Conservation (phyloP, 2,888 invertebrate genomes). For the Punctoribates punctum region DNA sequence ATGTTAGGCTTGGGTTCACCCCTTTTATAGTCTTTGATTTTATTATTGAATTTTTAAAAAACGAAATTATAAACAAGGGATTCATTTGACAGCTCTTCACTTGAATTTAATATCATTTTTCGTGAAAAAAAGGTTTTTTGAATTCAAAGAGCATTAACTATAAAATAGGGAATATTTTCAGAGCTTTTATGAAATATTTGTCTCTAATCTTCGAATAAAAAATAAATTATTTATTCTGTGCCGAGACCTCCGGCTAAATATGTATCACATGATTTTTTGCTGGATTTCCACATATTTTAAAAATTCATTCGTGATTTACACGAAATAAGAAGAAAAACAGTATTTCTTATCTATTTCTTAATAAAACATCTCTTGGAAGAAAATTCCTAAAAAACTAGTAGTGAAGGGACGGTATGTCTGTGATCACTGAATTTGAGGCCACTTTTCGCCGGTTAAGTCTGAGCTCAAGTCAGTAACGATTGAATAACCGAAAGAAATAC, state of each 20-base stretch:
- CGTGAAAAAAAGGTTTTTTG: not conserved
- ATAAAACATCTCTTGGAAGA: not conserved
- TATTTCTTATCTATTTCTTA: not conserved
- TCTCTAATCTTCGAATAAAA: not conserved
- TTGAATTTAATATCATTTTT: not conserved
- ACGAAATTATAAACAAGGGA: constrained; percentile 1
- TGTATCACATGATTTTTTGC: not conserved
- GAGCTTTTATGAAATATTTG: not conserved
- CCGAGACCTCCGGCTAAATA: not conserved
- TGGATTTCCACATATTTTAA: not conserved
- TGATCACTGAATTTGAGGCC: too few relatives aligned
- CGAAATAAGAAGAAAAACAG: not conserved
- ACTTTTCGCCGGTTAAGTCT: too few relatives aligned
- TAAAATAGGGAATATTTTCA: not conserved
- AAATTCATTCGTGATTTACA: not conserved
- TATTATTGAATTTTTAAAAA: not conserved
- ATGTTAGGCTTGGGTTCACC: not conserved
- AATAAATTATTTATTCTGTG: not conserved
- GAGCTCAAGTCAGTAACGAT: not conserved
- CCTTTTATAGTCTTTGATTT: not conserved
- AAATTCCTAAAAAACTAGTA: not conserved
- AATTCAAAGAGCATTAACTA: not conserved
- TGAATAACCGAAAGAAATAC: not conserved
- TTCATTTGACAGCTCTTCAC: not conserved
- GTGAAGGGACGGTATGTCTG: too few relatives aligned